Evolutionary conservation across 2,113 vertebrate genomes (phyloP).

Genomic region (Notothenia coriiceps): DNA sequence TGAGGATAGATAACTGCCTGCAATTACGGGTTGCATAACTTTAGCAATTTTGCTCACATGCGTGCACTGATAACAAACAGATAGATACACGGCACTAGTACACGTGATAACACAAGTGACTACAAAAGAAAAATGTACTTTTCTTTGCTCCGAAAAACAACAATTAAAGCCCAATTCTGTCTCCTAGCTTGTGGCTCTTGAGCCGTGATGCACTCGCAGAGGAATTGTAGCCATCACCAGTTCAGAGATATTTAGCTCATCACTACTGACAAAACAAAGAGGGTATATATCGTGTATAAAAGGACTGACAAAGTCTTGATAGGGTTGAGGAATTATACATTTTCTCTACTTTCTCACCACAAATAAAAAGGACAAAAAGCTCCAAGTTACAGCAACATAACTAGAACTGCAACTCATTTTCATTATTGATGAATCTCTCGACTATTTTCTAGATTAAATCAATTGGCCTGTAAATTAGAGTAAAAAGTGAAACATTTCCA

Average conservation of each 20-base stretch:
- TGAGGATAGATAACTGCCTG: not conserved
- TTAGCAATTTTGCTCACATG: not conserved
- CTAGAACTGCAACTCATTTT: too few relatives aligned
- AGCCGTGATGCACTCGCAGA: not conserved
- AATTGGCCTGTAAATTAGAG: too few relatives aligned
- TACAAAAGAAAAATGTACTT: not conserved
- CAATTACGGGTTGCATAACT: not conserved
- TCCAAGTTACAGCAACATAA: not conserved
- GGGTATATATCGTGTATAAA: not conserved
- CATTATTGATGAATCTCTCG: too few relatives aligned
- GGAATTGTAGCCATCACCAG: not conserved
- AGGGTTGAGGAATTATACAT: not conserved
- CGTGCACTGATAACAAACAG: not conserved
- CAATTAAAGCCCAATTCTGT: not conserved
- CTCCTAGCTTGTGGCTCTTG: not conserved
- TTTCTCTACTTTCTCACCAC: not conserved
- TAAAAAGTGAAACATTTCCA: too few relatives aligned
- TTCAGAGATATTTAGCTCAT: not conserved
- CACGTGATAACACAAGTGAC: not conserved
- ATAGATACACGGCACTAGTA: slow-evolving; percentile 2
- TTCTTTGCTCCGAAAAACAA: not conserved
- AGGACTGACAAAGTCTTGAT: not conserved
- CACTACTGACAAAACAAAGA: slow-evolving; percentile 13
- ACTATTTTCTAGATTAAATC: too few relatives aligned
- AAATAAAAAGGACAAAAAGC: not conserved